Evolutionary conservation across 2,888 invertebrate genomes (phyloP).

Genomic region (Mechanitis messenoides): DNA sequence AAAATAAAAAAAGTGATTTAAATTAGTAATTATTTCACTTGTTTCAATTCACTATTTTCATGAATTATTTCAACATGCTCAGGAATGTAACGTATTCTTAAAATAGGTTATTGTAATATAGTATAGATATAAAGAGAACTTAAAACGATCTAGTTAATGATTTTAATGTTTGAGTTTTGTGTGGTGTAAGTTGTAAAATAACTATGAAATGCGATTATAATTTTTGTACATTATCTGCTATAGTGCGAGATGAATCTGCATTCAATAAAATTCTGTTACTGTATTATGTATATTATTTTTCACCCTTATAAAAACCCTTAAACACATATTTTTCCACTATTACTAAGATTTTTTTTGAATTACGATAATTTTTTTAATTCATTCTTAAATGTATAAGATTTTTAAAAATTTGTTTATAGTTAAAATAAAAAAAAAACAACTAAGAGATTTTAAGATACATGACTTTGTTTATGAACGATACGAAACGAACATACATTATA

Average conservation of each 20-base stretch:
- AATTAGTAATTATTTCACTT: slow-evolving; percentile 52
- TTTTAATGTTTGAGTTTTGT: slow-evolving; percentile 73
- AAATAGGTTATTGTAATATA: slow-evolving; percentile 73
- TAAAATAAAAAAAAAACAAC: too few relatives aligned
- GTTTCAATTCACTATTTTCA: slow-evolving; percentile 51
- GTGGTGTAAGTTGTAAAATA: slow-evolving; percentile 72
- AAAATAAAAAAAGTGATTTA: slow-evolving; percentile 22
- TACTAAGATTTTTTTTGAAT: too few relatives aligned
- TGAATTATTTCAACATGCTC: slow-evolving; percentile 60
- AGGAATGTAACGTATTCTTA: slow-evolving; percentile 66
- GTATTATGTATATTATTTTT: slow-evolving; percentile 49
- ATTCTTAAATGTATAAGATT: too few relatives aligned
- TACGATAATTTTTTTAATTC: too few relatives aligned
- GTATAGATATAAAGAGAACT: slow-evolving; percentile 65
- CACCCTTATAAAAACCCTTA: not conserved
- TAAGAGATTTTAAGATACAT: too few relatives aligned
- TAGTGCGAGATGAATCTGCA: slow-evolving; percentile 71
- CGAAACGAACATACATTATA: too few relatives aligned
- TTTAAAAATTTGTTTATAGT: too few relatives aligned
- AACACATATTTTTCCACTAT: not conserved
- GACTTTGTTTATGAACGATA: too few relatives aligned
- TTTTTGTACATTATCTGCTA: slow-evolving; percentile 76
- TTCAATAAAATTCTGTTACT: slow-evolving; percentile 77
- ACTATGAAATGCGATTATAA: slow-evolving; percentile 62
- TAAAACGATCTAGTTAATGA: slow-evolving; percentile 66